Base-by-base conservation (phyloP, 2,113 vertebrate species). In the Pteronura brasiliensis region DNA sequence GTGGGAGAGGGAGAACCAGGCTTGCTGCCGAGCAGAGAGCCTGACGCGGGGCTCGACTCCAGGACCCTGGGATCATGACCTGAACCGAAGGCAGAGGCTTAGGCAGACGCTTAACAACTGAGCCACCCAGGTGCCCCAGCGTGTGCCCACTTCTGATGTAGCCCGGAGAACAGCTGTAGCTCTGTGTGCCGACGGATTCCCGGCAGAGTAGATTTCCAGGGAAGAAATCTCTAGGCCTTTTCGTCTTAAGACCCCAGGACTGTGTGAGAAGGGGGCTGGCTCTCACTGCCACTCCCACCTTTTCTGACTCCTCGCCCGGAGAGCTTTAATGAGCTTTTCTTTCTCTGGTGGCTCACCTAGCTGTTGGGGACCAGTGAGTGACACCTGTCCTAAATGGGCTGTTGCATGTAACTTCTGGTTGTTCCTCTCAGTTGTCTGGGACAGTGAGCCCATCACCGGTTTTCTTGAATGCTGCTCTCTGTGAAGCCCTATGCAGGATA, bases 331-430 rank as follows among this genome's bases (percentile, higher is more conserved):
- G 94, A 82, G 61, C 39, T 63, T 84, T 96, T 90, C 59, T 90
- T 88, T 83, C 52, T 93, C 61, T 52, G 88, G 49, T 55, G 36
- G 47, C 61, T 44, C 88, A 3, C 20, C 49, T 84, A 93, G 77
- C 59, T 83, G 39, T 85, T 94, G 80, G 90, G 88, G 90, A 88
- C 34, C 69, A 95, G 93, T 27, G 88, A 83, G 74, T 71, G 76
- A 95, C 85, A 71, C 21, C 39, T 42, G 47, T 91, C 67, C 82
- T 81, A 88, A 67, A 31, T 80, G 86, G 55, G 52, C 61, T 67
- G 14, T 74, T 92, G 39, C 85, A 7, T 95, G 67, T 93, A 81
- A 88, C 67, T 95, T 92, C 84, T 83, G 83, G 25, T 77, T 92
- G 25, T 77, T 92, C 55, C 4, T 89, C 42, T 72, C 42, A 7